Percentiles rank a stretch among this genome's conserved stretches.
Evolutionary conservation across 2,797 vertebrate genomes (phyloP).

Genomic region (Heteromormyrus szaboi): DNA sequence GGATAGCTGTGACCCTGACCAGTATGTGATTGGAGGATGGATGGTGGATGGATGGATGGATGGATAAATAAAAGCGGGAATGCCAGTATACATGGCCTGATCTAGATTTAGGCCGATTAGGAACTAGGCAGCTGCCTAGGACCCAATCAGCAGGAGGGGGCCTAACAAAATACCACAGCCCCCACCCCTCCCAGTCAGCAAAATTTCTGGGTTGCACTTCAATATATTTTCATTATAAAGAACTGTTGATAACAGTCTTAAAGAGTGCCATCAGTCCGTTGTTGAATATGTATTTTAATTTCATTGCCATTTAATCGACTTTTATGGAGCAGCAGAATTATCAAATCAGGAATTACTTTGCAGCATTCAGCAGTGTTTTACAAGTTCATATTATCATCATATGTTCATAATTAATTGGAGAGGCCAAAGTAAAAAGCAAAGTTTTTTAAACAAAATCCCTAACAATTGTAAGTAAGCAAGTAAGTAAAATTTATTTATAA

Average conservation of each 20-base stretch:
- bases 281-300: not conserved
- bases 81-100: not conserved
- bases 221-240: not conserved
- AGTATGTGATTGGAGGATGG: not conserved
- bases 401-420: too few relatives aligned
- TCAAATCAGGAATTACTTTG: not conserved
- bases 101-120: not conserved
- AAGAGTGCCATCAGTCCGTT: not conserved
- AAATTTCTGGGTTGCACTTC: not conserved
- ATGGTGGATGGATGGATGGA: not conserved
- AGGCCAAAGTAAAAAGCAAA: not conserved
- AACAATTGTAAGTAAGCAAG: not conserved
- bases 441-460: not conserved
- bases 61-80: not conserved
- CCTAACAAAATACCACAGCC: not conserved
- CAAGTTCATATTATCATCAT: too few relatives aligned
- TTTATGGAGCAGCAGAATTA: not conserved
- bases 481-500: too few relatives aligned
- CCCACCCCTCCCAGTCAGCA: not conserved
- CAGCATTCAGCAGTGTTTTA: not conserved
- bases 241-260: not conserved
- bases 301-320: not conserved
- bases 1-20: not conserved
- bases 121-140: not conserved
- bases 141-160: not conserved